phyloP scores from a whole-genome alignment of 2,113 vertebrate species.

The Paralichthys olivaceus region DNA sequence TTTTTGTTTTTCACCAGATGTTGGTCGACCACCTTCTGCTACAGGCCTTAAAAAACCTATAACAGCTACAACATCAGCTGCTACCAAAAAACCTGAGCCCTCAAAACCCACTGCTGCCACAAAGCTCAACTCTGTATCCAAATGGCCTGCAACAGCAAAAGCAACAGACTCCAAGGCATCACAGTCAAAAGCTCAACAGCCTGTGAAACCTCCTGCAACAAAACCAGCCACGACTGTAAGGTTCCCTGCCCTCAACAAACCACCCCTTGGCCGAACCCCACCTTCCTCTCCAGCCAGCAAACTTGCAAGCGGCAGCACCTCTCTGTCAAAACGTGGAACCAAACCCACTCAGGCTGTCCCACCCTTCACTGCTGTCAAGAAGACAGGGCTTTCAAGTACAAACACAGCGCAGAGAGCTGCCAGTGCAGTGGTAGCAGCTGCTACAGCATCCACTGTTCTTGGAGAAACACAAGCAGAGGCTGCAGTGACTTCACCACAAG shows the following conservation, averaged over 20 bases:
- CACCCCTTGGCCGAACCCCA: constrained; percentile 43
- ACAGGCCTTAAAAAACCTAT: constrained; percentile 67
- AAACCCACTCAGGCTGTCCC: constrained; percentile 76
- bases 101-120: constrained; percentile 51
- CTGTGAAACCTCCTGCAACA: constrained; percentile 51
- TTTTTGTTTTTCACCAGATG: constrained; percentile 64
- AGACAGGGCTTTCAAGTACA: constrained; percentile 19
- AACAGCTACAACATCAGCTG: constrained; percentile 30
- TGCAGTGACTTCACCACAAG: constrained; percentile 14
- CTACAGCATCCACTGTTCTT: constrained; percentile 3
- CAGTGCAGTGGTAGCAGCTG: not conserved
- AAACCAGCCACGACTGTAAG: constrained; percentile 48
- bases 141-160: constrained; percentile 56
- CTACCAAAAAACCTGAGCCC: constrained; percentile 69
- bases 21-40: constrained; percentile 54
- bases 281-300: constrained; percentile 61
- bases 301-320: constrained; percentile 34
- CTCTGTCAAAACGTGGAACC: constrained; percentile 42
- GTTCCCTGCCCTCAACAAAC: constrained; percentile 29
- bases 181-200: constrained; percentile 58
- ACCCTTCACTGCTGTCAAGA: constrained; percentile 62
- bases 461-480: constrained; percentile 25
- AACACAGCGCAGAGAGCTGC: not conserved
- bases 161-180: constrained; percentile 51
- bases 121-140: constrained; percentile 48